Base-by-base conservation (phyloP, 2,888 invertebrate genomes). In the Rhamphomyia laevipes region DNA sequence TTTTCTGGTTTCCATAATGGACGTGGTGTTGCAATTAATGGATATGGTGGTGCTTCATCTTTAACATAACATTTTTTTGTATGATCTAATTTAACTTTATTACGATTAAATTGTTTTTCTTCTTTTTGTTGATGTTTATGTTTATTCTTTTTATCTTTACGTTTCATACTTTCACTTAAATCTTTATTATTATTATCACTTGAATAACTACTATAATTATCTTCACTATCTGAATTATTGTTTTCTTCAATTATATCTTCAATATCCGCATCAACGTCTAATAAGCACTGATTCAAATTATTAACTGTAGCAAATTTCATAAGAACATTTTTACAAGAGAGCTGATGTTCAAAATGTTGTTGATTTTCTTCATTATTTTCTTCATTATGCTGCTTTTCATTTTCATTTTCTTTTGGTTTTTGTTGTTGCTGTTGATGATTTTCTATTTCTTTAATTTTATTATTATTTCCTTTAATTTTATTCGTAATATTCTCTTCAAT, bases 21-120 rank as follows among this genome's bases (percentile, higher is more conserved):
- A 46, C 79, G 73, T 46, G 80, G 80, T 45, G 78, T 79, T 17
- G 80, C 80, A 59, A 78, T 75, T 45, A 80, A 63, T 17, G 77
- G 75, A 61, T 73, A 75, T 6, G 71, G 58, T 27, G 78, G 73
- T 46, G 73, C 72, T 65, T 78, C 76, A 52, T 76, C 73, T 60
- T 77, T 78, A 37, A 75, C 71, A 38, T 67, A 71, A 45, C 67
- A 68, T 55, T 70, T 71, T 53, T 64, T 66, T 33, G 59, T 60
- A 35, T 67, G 59, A 57, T 70, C 69, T 48, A 71, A 64, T 58
- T 69, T 70, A 43, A 71, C 61, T 58, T 68, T 68, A 46, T 70
- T 68, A 2, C 70, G 70, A 64, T 71, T 68, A 53, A 71, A 70
- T 40, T 62, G 63, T 17, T 62, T 60, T 48, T 63, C 60, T 55